Evolutionary conservation across 2,113 vertebrate species (phyloP), one percentile per base, ranked within the genome.

Genomic region (Vireo altiloquus): DNA sequence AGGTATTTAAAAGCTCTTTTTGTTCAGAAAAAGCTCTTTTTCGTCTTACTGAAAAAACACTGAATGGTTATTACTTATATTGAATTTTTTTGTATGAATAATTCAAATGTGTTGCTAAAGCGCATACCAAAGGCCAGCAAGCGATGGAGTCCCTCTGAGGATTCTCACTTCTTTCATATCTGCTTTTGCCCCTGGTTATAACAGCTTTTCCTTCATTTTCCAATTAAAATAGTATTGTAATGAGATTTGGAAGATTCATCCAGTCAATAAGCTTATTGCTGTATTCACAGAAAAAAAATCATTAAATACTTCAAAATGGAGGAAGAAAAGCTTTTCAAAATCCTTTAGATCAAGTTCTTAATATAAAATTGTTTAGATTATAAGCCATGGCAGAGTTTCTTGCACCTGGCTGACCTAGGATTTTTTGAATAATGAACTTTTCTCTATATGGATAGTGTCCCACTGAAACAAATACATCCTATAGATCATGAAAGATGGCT

Each of bases 141-240:
- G 56, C 53, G 40, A 87, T 0, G 0, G 35, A 71, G 69, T 53
- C 24, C 88, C 95, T 88, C 59, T 2, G 23, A 92, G 93, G n/a
- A 89, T 72, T 89, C 86, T 57, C 54, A 18, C 10, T 83, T 90
- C 85, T 78, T 86, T 95, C 56, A 16, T 64, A 87, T 90, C 75
- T 71, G 56, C 35, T 52, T 54, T 96, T 87, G 90, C 92, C 90
- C 49, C 61, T 64, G 57, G 93, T 92, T 93, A 90, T 79, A 83
- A 75, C 14, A 96, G 89, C 60, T 94, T 89, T 78, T 78, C 37
- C 82, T 82, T 94, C 23, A 60, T 95, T 89, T 96, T 92, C 79
- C 82, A 95, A 76, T 95, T 96, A 95, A 94, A 96, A 90, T 87
- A 53, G 46, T 84, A 95, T 82, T 75, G 37, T 86, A 95, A 63